Conservation (phyloP, 1,140 invertebrate species). For the Epicauta chinensis region DNA sequence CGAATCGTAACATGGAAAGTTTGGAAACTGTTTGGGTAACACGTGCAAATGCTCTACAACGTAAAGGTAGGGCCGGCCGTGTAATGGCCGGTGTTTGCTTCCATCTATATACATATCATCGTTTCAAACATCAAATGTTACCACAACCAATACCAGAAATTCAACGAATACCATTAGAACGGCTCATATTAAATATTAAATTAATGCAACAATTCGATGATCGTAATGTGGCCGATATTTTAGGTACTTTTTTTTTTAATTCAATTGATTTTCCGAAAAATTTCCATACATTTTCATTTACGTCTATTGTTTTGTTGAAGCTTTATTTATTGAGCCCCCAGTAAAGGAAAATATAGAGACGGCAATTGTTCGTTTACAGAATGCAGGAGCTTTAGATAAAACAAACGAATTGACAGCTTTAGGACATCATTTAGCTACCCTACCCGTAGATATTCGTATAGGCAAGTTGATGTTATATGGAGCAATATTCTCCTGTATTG, state of each 20-base stretch:
- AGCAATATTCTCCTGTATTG: constrained; percentile 87
- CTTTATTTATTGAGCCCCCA: constrained; percentile 75
- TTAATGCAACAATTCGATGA: constrained; percentile 64
- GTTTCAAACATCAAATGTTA: constrained; percentile 56
- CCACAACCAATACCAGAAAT: constrained; percentile 78
- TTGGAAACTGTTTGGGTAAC: constrained; percentile 76
- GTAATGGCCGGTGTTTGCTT: constrained; percentile 81
- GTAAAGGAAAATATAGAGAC: constrained; percentile 64
- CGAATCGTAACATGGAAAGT: constrained; percentile 78
- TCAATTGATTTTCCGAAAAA: neutral
- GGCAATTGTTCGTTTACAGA: constrained; percentile 67
- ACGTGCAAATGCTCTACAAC: constrained; percentile 70
- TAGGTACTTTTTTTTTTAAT: constrained; percentile 54
- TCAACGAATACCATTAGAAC: constrained; percentile 76
- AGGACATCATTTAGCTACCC: constrained; percentile 79
- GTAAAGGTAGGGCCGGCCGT: constrained; percentile 81
- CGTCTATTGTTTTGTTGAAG: constrained; percentile 38
- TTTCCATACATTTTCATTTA: neutral
- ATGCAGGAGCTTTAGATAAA: constrained; percentile 82
- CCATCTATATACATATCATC: constrained; percentile 70
- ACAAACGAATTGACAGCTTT: constrained; percentile 75
- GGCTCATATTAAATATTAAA: constrained; percentile 83
- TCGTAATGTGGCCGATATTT: constrained; percentile 59
- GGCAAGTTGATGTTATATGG: constrained; percentile 84
- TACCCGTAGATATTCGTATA: constrained; percentile 86